Conservation (phyloP, 2,113 vertebrate species). For the Nycticryphes semicollaris region DNA sequence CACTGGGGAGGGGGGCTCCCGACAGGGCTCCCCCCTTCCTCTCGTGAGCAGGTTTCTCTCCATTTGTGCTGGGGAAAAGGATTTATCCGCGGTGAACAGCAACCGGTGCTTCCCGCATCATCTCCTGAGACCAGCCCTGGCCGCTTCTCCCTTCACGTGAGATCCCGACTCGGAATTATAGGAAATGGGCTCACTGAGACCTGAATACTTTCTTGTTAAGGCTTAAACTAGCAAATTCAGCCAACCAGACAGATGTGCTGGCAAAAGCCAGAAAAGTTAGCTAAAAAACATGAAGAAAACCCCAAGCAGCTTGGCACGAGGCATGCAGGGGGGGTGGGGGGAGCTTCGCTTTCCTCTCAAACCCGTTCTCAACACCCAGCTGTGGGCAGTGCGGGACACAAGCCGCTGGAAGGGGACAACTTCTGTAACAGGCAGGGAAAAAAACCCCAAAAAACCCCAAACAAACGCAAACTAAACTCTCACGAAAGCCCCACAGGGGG, state of each 20-base stretch:
- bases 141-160: background rate
- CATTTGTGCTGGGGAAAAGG: background rate
- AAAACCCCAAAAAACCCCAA: too few species aligned
- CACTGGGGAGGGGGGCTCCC: background rate
- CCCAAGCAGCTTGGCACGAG: background rate
- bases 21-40: background rate
- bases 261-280: background rate
- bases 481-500: background rate
- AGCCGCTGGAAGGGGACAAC: background rate
- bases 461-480: background rate
- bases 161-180: background rate
- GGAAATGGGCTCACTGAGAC: background rate
- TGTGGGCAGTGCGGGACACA: background rate
- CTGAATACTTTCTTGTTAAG: background rate
- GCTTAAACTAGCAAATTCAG: constrained; percentile 8
- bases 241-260: background rate
- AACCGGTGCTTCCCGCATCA: background rate
- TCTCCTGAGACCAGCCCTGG: background rate
- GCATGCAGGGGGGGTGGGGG: background rate
- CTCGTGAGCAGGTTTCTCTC: background rate
- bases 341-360: background rate
- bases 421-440: constrained; percentile 22
- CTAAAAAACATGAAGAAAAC: constrained; percentile 8
- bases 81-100: background rate
- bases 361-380: background rate